Evolutionary conservation across 2,888 invertebrate genomes (phyloP).

Genomic region (Eurytoma californica): DNA sequence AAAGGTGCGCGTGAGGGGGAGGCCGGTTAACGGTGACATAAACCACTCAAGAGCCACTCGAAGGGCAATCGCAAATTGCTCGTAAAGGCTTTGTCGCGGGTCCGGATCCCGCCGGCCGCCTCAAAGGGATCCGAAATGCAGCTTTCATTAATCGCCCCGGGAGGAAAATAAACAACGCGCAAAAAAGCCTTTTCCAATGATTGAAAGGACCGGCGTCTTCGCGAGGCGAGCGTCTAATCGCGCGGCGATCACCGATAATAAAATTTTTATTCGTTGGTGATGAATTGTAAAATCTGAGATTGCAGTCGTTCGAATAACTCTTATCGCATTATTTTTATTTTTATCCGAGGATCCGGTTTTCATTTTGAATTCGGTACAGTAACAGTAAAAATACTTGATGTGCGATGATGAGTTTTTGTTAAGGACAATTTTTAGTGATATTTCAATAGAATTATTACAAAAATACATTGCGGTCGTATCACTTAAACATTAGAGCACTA

Average conservation of each 20-base stretch:
- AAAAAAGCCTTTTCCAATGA: neutral
- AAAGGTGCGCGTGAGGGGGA: neutral
- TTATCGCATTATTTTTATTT: too few relatives aligned
- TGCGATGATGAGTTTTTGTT: too few relatives aligned
- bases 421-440: too few relatives aligned
- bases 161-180: neutral
- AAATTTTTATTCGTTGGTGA: neutral
- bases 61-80: constrained; percentile 47
- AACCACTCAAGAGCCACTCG: constrained; percentile 36
- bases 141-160: constrained; percentile 18
- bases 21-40: constrained; percentile 48
- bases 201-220: neutral
- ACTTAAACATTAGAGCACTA: too few relatives aligned
- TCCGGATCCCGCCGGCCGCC: constrained; percentile 4
- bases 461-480: too few relatives aligned
- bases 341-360: too few relatives aligned
- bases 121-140: constrained; percentile 43
- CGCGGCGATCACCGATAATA: neutral
- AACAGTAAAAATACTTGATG: too few relatives aligned
- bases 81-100: constrained; percentile 36
- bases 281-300: neutral
- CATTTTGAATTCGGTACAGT: too few relatives aligned
- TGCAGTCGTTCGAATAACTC: too few relatives aligned
- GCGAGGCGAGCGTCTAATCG: neutral
- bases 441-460: too few relatives aligned